Evolutionary conservation across 2,888 invertebrate species (phyloP).

Genomic region (Stegana nigrithorax): DNA sequence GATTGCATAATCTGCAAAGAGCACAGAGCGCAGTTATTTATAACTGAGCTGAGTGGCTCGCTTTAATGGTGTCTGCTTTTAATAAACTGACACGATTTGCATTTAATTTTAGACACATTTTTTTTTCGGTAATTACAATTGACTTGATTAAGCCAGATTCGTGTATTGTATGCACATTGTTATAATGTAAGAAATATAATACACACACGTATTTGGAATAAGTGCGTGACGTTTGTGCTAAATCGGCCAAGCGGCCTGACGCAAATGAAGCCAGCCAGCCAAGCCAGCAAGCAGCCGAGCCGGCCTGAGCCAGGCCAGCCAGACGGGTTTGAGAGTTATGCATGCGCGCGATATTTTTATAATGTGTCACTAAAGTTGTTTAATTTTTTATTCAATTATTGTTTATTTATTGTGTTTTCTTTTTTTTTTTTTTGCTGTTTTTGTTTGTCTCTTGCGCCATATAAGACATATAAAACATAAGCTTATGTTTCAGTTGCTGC

Average conservation of each 20-base stretch:
- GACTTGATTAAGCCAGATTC: neutral
- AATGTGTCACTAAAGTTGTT: neutral
- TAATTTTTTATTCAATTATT: no score
- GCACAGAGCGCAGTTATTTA: neutral
- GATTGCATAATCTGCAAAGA: conserved; percentile 26
- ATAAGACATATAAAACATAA: neutral
- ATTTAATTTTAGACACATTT: neutral
- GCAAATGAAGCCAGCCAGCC: neutral
- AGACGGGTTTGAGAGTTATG: neutral
- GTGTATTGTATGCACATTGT: no score
- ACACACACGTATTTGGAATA: neutral
- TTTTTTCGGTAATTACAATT: neutral
- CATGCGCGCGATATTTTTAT: neutral
- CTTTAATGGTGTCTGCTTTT: conserved; percentile 1
- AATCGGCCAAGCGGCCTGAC: conserved; percentile 3
- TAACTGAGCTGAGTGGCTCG: no score
- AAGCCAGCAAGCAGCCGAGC: neutral
- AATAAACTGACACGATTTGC: conserved; percentile 8
- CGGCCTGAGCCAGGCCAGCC: neutral
- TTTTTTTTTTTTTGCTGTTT: neutral
- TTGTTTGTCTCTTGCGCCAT: neutral
- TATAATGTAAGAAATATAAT: neutral
- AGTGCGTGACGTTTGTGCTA: conserved; percentile 12
- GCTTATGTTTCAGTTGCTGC: neutral
- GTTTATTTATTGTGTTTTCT: no score